Evolutionary conservation across 2,797 vertebrate genomes (phyloP), one percentile per base, ranked within the genome.

Genomic region (Tinamus major): DNA sequence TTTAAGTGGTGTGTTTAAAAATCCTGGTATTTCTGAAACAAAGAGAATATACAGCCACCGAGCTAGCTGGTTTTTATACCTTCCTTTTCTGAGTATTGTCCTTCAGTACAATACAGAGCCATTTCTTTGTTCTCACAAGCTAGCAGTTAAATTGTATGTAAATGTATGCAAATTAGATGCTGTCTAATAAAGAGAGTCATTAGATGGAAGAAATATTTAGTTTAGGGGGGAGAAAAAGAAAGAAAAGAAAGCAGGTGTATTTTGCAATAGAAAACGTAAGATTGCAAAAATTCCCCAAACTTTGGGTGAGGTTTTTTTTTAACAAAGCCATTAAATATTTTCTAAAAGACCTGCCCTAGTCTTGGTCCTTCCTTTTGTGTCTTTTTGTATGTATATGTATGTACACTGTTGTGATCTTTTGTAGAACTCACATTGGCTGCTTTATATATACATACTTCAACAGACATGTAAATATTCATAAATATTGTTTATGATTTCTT

Each of bases 151-250:
- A 98, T 98, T 98, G 98, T 98, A 98, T 98, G 98, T 98, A 98
- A 98, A 98, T 98, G 96, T 98, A 98, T 98, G 98, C 97, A 98
- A 98, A 98, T 98, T 96, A 98, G 97, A 98, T 98, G 97, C 98
- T 97, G 97, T 97, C 97, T 98, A 98, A 98, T 98, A 98, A 98
- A 98, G 97, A 98, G 97, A 98, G 97, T 98, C 98, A 98, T 98
- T 98, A 98, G 97, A 98, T 98, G 98, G 98, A 98, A 98, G 98
- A 98, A 98, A 98, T 98, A 98, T 98, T 98, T 98, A 98, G 98
- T 98, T 97, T 97, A 89, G 83, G 93, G 55, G 86, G 48, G 84
- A 71, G 19, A 70, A 53, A 67, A 71, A 64, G 78, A 94, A 96
- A 93, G 91, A 93, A 95, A 96, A 96, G 95, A 98, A 98, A 97